Evolutionary conservation across 2,797 vertebrate species (phyloP).

Genomic region (Poeciliopsis presidionis): DNA sequence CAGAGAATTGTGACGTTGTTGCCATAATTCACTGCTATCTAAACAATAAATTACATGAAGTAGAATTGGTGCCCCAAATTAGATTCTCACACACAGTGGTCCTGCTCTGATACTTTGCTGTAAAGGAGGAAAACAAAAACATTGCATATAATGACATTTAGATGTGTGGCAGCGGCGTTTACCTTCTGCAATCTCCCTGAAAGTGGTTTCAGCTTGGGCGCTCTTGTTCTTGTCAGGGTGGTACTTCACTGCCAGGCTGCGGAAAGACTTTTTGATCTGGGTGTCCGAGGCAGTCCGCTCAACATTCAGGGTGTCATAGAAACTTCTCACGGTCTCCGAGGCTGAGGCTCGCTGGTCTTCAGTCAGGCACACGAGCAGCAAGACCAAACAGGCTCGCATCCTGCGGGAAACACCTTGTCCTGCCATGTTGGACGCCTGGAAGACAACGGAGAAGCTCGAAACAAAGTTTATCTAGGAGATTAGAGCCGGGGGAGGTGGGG

Average conservation of each 20-base stretch:
- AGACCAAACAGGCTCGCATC: slow-evolving; percentile 18
- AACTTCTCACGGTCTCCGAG: slow-evolving; percentile 19
- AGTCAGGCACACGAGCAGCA: slow-evolving; percentile 43
- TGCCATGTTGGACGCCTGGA: slow-evolving; percentile 33
- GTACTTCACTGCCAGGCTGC: slow-evolving; percentile 64
- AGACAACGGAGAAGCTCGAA: slow-evolving; percentile 9
- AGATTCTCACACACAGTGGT: background rate
- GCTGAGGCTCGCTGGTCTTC: background rate
- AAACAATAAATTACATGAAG: background rate
- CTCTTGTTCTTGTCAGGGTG: slow-evolving; percentile 79
- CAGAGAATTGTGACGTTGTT: background rate
- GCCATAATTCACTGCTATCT: background rate
- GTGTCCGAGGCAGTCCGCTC: slow-evolving; percentile 49
- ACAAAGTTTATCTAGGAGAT: slow-evolving; percentile 1
- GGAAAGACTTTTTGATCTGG: slow-evolving; percentile 71
- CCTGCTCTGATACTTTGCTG: background rate
- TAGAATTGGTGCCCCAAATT: background rate
- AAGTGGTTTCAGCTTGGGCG: slow-evolving; percentile 67
- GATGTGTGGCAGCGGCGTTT: slow-evolving; percentile 15
- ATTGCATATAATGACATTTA: background rate
- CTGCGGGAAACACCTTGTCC: slow-evolving; percentile 13
- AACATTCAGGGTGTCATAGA: slow-evolving; percentile 59
- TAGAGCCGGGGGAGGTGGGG: background rate
- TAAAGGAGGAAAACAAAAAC: background rate
- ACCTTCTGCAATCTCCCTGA: slow-evolving; percentile 78